phyloP scores from a whole-genome alignment of 2,888 invertebrate genomes.

The Allygus modestus region DNA sequence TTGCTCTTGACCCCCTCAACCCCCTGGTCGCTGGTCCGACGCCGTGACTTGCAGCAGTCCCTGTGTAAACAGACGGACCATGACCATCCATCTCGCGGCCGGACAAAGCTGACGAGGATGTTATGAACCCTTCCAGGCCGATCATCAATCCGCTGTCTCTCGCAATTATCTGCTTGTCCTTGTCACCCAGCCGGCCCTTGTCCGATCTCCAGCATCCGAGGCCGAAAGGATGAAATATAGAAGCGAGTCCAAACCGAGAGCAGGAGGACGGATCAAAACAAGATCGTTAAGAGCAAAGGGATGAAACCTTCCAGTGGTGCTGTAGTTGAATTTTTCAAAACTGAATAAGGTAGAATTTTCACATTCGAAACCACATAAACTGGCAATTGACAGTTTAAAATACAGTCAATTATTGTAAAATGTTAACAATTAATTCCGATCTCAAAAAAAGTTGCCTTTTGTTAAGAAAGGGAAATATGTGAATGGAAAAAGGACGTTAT shows the following conservation, averaged over 20 bases:
- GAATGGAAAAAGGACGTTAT: too few relatives aligned
- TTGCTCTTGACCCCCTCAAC: not conserved
- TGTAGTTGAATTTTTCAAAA: too few relatives aligned
- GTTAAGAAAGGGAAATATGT: too few relatives aligned
- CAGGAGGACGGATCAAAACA: slow-evolving; percentile 13
- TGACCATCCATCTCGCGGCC: slow-evolving; percentile 42
- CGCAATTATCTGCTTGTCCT: slow-evolving; percentile 58
- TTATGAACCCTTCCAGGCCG: slow-evolving; percentile 47
- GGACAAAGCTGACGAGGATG: slow-evolving; percentile 55
- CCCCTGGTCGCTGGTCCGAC: not conserved
- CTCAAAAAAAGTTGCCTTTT: too few relatives aligned
- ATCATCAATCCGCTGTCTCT: slow-evolving; percentile 28
- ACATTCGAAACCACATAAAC: too few relatives aligned
- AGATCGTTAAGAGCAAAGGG: not conserved
- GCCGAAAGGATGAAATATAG: slow-evolving; percentile 19
- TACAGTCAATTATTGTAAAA: too few relatives aligned
- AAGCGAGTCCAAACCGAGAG: too few relatives aligned
- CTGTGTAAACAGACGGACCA: slow-evolving; percentile 49
- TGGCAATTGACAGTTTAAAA: too few relatives aligned
- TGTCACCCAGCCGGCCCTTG: not conserved
- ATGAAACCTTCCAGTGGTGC: not conserved
- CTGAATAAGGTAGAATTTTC: too few relatives aligned
- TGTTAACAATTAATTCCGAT: too few relatives aligned
- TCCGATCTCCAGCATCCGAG: not conserved
- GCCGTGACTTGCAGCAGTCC: slow-evolving; percentile 21